Base-by-base conservation (phyloP, 2,888 invertebrate species). In the Drosophila gaucha region DNA sequence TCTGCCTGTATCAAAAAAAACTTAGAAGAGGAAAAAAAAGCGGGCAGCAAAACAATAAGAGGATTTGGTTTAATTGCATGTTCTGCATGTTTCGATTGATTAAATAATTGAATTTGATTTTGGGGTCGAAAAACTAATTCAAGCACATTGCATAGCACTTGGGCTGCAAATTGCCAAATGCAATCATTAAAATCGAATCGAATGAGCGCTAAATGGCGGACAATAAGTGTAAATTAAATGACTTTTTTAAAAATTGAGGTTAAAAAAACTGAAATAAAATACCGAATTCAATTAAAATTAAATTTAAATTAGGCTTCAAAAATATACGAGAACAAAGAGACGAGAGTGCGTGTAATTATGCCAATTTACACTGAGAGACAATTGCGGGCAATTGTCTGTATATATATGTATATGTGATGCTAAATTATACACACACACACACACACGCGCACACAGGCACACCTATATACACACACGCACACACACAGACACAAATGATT, bases 321-420 rank as follows among this genome's bases (percentile, higher is more conserved):
- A 59, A 33, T 20, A 9, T 36, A 49, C 18, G 12, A 38, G 16
- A 44, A 26, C 3, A 31, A 33, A 12, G 54, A 54, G 39, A 39
- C n/a, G n/a, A 24, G 22, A 60, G 54, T 70, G 62, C 41, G 50
- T 62, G 50, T 56, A 70, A 75, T 75, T 57, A 67, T 66, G 71
- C 41, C 67, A 75, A 74, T 75, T 70, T 70, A 75, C 73, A 71
- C 56, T 65, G 59, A 54, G 56, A 26, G 26, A 14, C 46, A 50
- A 70, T 66, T 65, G 46, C 20, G 41, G 52, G 63, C 44, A 70
- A 69, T 52, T 64, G 30, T 38, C 35, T 46, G n/a, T 44, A 55
- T 33, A 31, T 31, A 38, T 36, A 60, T 54, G 52, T 16, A 36
- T 63, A 57, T 9, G 20, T 50, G 24, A 52, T 63, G 49, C 38